These are phyloP conservation scores for Anarrhichthys ocellatus DNA, from an alignment of 2,113 vertebrate species.

Conservation along the genomic window DNA sequence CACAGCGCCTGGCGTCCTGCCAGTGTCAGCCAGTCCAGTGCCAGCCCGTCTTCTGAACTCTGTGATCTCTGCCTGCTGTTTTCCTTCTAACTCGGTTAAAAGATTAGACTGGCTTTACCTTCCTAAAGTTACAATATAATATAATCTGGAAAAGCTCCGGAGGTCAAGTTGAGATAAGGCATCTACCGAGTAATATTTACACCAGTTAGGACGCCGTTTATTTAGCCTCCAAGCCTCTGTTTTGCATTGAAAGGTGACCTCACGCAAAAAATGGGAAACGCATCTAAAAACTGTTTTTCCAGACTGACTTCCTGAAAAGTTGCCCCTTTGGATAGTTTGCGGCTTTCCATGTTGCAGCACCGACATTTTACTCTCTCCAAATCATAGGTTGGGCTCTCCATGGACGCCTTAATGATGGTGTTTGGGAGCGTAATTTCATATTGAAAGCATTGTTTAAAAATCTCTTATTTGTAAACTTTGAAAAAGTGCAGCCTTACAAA, in stretches of 20 bases:
- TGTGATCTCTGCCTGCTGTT: constrained; percentile 69
- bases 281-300: constrained; percentile 59
- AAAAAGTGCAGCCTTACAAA: constrained; percentile 37
- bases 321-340: constrained; percentile 67
- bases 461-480: constrained; percentile 66
- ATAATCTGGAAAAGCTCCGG: constrained; percentile 29
- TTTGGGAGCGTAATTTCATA: constrained; percentile 62
- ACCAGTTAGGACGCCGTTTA: not conserved
- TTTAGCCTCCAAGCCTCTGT: constrained; percentile 2
- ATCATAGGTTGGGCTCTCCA: constrained; percentile 67
- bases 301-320: constrained; percentile 70
- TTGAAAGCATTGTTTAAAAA: constrained; percentile 64
- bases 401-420: constrained; percentile 63
- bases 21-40: constrained; percentile 65
- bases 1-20: constrained; percentile 55
- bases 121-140: constrained; percentile 28
- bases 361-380: constrained; percentile 62
- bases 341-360: constrained; percentile 58
- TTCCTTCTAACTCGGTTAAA: constrained; percentile 68
- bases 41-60: constrained; percentile 57
- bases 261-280: constrained; percentile 17
- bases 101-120: constrained; percentile 68
- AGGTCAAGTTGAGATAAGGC: constrained; percentile 37
- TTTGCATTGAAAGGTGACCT: constrained; percentile 43
- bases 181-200: constrained; percentile 19